phyloP scores from a whole-genome alignment of 2,113 vertebrate genomes.

The Apteryx owenii region DNA sequence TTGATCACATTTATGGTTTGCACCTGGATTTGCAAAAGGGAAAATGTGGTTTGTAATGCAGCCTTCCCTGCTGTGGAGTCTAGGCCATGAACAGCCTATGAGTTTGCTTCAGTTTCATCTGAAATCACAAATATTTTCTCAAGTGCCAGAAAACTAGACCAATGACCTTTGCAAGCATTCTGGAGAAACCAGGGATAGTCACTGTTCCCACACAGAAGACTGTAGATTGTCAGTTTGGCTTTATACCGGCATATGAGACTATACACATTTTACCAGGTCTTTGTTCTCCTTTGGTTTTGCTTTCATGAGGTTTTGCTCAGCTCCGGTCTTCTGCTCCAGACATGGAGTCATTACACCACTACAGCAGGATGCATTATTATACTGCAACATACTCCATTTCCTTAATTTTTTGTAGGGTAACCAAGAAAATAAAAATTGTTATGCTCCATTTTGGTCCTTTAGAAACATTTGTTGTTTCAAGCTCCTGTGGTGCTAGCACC shows the following conservation, averaged over 20 bases:
- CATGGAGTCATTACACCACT: accelerated
- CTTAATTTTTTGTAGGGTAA: neutral
- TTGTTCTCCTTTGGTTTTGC: neutral
- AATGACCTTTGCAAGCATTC: neutral
- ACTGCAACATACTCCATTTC: neutral
- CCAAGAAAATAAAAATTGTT: neutral
- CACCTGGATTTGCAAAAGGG: neutral
- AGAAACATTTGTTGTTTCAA: neutral
- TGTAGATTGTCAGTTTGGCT: neutral
- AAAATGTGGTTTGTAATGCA: neutral
- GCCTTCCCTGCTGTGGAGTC: neutral
- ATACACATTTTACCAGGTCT: neutral
- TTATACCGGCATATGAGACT: neutral
- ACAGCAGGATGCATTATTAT: neutral
- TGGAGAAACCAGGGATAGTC: neutral
- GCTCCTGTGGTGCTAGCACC: neutral
- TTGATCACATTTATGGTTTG: neutral
- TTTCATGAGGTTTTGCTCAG: neutral
- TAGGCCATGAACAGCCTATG: neutral
- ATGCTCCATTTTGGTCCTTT: neutral
- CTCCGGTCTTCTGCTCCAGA: neutral
- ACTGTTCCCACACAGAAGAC: neutral
- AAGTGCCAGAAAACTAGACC: neutral
- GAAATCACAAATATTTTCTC: neutral
- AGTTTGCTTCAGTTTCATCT: neutral